Evolutionary conservation across 1,140 invertebrate genomes (phyloP).

Genomic region (Parapsyche elsis): DNA sequence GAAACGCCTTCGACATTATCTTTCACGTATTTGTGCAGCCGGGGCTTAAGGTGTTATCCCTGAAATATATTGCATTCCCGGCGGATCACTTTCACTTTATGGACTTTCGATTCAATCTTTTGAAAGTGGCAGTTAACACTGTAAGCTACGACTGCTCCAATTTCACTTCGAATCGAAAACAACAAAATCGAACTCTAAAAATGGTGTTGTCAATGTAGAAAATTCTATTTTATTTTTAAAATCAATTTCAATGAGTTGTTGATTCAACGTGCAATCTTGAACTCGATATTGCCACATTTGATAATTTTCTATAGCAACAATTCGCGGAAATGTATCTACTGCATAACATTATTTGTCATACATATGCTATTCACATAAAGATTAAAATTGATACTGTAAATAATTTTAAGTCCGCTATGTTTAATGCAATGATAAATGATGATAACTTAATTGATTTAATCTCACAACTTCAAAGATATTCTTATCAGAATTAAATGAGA

Average conservation of each 20-base stretch:
- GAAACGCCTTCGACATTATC: constrained; percentile 29
- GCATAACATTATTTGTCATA: no score
- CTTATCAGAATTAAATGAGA: neutral
- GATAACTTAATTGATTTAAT: neutral
- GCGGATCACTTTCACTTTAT: constrained; percentile 28
- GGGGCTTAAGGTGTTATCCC: constrained; percentile 7
- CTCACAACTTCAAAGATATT: neutral
- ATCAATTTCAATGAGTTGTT: no score
- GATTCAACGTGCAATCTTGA: no score
- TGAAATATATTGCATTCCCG: constrained; percentile 24
- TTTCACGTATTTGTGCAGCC: constrained; percentile 11
- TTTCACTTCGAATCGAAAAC: neutral
- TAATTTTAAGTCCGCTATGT: no score
- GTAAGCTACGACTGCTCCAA: neutral
- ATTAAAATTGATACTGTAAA: no score
- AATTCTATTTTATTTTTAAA: no score
- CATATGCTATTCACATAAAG: no score
- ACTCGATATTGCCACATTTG: no score
- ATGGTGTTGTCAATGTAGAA: neutral
- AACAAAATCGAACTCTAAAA: neutral
- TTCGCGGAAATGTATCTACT: neutral
- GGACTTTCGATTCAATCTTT: constrained; percentile 14
- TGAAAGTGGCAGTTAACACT: neutral
- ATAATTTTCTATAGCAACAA: neutral
- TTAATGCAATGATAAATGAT: no score